Evolutionary conservation across 1,140 invertebrate species (phyloP).

Genomic region (Diabrotica undecimpunctata): DNA sequence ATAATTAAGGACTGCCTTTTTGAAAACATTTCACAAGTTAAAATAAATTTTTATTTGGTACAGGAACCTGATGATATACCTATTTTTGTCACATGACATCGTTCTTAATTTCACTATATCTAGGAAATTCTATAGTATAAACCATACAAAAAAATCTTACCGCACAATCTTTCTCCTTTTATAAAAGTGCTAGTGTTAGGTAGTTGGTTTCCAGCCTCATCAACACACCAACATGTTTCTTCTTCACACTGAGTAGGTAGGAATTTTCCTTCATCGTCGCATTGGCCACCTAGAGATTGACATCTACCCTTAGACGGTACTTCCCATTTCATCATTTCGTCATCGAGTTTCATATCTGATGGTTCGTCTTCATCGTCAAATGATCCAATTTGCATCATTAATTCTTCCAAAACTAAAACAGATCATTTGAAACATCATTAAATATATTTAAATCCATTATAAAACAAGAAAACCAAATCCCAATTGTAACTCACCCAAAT

Average conservation of each 20-base stretch:
- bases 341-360: conserved; percentile 29
- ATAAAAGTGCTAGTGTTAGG: conserved; percentile 61
- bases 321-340: conserved; percentile 35
- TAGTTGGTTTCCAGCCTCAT: conserved; percentile 77
- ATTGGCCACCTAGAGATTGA: conserved; percentile 57
- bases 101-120: no score
- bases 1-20: no score
- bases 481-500: conserved; percentile 42
- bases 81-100: no score
- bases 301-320: conserved; percentile 56
- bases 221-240: conserved; percentile 79
- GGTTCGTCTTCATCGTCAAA: conserved; percentile 40
- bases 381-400: conserved; percentile 61
- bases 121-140: no score
- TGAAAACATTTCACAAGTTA: no score
- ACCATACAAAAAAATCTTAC: conserved; percentile 48
- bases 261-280: conserved; percentile 67
- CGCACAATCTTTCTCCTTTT: conserved; percentile 57
- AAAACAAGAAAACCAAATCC: no score
- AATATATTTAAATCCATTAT: neutral
- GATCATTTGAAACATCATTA: no score
- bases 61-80: no score
- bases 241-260: conserved; percentile 69
- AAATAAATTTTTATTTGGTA: no score
- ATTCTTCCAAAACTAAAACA: conserved; percentile 59